phyloP scores from a whole-genome alignment of 2,888 invertebrate species.

The Punctoribates punctum region DNA sequence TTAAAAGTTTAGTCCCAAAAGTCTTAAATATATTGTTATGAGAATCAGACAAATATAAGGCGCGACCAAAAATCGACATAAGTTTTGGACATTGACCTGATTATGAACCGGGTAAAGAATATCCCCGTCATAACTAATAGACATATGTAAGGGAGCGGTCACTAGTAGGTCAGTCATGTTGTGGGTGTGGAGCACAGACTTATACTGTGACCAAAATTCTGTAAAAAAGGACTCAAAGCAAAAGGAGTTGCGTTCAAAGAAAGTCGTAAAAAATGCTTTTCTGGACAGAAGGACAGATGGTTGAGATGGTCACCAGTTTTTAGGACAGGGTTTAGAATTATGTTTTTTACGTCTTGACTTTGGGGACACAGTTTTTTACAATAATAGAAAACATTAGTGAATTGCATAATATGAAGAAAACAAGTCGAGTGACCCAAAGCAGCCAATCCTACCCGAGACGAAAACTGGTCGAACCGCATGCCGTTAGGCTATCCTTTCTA shows the following conservation, averaged over 20 bases:
- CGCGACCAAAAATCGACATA: slow-evolving; percentile 2
- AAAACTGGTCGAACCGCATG: slow-evolving; percentile 21
- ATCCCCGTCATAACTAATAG: slow-evolving; percentile 7
- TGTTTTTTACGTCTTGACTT: slow-evolving; percentile 18
- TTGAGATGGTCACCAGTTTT: neutral
- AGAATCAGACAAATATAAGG: neutral
- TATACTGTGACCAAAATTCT: neutral
- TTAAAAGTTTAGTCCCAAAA: too few relatives aligned
- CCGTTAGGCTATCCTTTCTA: slow-evolving; percentile 10
- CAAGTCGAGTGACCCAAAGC: slow-evolving; percentile 1
- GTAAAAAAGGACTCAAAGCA: slow-evolving; percentile 17
- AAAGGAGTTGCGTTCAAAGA: neutral
- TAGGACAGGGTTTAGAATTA: neutral
- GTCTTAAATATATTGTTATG: too few relatives aligned
- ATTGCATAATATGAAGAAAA: slow-evolving; percentile 15
- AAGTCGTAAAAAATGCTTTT: slow-evolving; percentile 18
- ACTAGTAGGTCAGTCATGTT: slow-evolving; percentile 24
- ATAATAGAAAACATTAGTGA: slow-evolving; percentile 1
- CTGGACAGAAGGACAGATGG: slow-evolving; percentile 22
- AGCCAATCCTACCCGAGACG: neutral
- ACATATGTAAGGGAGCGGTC: slow-evolving; percentile 15
- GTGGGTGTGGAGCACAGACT: slow-evolving; percentile 12
- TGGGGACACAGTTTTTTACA: neutral
- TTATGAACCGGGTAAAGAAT: slow-evolving; percentile 13
- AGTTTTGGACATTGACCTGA: slow-evolving; percentile 27